Evolutionary conservation across 2,888 invertebrate genomes (phyloP).

Genomic region (Linyphia triangularis): DNA sequence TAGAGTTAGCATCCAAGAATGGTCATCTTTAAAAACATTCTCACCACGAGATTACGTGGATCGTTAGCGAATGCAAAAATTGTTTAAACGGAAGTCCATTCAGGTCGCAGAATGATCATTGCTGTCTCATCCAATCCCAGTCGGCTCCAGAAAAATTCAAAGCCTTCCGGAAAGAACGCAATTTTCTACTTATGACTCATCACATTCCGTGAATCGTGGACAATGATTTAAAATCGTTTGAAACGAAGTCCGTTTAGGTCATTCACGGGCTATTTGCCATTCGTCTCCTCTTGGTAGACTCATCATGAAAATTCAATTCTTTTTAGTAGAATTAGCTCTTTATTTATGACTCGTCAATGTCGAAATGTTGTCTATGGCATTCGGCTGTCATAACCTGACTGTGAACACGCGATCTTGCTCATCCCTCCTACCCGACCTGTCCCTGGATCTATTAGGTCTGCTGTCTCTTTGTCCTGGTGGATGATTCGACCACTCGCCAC

Average conservation of each 20-base stretch:
- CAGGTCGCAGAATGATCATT: not conserved
- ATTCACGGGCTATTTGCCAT: no score
- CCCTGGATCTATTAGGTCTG: conserved; percentile 49
- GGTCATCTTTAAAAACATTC: not conserved
- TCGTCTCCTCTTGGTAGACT: no score
- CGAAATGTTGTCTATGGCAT: conserved; percentile 7
- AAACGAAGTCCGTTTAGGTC: no score
- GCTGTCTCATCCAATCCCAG: no score
- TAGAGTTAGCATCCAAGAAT: not conserved
- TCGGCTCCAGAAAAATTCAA: no score
- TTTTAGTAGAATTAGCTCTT: no score
- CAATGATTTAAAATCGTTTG: no score
- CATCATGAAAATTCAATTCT: no score
- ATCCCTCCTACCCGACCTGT: conserved; percentile 48
- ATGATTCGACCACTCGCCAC: conserved; percentile 11
- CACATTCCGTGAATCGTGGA: no score
- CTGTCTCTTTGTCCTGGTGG: conserved; percentile 40
- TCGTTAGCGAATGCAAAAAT: not conserved
- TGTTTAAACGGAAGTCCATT: not conserved
- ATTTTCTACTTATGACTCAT: no score
- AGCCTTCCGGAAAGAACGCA: no score
- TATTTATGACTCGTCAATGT: conserved; percentile 62
- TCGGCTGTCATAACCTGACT: conserved; percentile 69
- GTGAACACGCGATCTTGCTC: conserved; percentile 62
- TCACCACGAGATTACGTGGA: not conserved